Percentiles rank a stretch among this genome's conserved stretches.
Conservation (phyloP, 2,888 invertebrate genomes). For the Scelioninae gen. 1 region DNA sequence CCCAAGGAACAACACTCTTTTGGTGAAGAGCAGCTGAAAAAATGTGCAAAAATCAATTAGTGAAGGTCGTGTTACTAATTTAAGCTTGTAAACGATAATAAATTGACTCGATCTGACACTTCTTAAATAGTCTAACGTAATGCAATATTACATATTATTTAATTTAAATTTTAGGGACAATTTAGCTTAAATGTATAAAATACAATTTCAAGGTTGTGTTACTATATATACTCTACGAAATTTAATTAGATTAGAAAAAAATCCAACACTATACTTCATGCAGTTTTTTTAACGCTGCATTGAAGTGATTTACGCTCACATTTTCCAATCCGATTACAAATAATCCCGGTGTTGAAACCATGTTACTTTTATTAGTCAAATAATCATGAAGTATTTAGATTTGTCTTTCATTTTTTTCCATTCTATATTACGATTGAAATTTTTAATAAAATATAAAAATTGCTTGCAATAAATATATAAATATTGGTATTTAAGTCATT, state of each 20-base stretch:
- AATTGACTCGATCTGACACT: not conserved
- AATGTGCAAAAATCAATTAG: constrained; percentile 1
- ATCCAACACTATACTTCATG: constrained; percentile 10
- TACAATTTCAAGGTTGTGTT: constrained; percentile 4
- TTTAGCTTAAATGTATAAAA: not conserved
- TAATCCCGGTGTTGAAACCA: constrained; percentile 31
- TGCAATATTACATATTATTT: not conserved
- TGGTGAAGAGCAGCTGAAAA: constrained; percentile 88
- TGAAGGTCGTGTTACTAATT: not conserved
- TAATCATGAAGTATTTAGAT: constrained; percentile 5
- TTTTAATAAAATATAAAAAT: not conserved
- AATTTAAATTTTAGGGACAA: not conserved
- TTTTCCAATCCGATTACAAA: constrained; percentile 40
- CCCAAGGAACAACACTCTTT: constrained; percentile 90
- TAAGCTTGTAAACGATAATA: constrained; percentile 12
- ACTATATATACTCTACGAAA: constrained; percentile 2
- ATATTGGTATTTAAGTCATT: not conserved
- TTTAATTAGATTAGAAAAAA: constrained; percentile 31
- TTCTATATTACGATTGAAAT: not conserved
- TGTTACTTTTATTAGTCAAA: constrained; percentile 32
- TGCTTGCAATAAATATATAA: not conserved
- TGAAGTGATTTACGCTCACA: constrained; percentile 36
- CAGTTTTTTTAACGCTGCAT: constrained; percentile 24
- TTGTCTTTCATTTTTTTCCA: not conserved
- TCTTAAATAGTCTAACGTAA: no score